phyloP scores from a whole-genome alignment of 2,113 vertebrate species.

The Acrocephalus arundinaceus region DNA sequence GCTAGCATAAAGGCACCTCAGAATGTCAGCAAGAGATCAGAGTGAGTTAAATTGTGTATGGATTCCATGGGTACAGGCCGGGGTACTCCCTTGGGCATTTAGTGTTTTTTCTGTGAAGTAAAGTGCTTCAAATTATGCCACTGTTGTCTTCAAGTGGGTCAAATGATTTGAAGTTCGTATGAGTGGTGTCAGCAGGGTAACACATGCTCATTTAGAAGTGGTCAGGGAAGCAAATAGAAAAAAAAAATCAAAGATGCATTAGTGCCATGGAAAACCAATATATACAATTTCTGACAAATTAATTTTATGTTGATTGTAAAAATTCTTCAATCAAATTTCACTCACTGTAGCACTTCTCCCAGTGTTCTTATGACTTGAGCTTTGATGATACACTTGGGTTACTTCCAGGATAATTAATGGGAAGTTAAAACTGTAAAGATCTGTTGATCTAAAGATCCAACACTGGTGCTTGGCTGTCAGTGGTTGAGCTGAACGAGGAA shows the following conservation, averaged over 20 bases:
- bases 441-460: background rate
- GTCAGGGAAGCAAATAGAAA: background rate
- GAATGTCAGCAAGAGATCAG: background rate
- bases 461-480: background rate
- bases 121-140: background rate
- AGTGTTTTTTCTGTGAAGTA: background rate
- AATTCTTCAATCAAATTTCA: background rate
- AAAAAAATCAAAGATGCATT: background rate
- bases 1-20: background rate
- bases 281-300: background rate
- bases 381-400: background rate
- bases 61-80: background rate
- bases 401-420: background rate
- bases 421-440: background rate
- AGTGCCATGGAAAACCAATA: background rate
- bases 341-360: background rate
- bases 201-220: background rate
- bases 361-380: background rate
- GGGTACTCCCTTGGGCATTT: background rate
- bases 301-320: background rate
- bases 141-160: background rate
- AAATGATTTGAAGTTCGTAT: background rate
- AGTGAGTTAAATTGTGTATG: background rate
- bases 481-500: background rate
- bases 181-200: background rate